A percentile compares a stretch with the other conserved stretches of the same genome.
These are phyloP conservation scores for Alosa alosa DNA, from an alignment of 2,113 vertebrate species.

Conservation along the genomic window DNA sequence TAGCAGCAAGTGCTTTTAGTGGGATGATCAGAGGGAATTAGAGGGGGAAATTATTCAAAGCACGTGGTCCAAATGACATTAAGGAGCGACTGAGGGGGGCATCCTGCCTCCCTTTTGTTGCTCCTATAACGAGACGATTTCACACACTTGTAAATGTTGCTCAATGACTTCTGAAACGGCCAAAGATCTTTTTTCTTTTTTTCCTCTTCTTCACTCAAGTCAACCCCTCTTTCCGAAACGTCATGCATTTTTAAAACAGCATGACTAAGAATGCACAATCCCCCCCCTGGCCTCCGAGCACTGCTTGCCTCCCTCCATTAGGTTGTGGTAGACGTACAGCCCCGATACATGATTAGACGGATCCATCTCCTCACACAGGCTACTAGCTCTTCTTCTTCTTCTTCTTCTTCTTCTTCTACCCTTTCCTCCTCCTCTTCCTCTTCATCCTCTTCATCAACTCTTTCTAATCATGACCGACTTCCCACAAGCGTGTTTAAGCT, in stretches of 20 bases:
- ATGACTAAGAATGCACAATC: background rate
- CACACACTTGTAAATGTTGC: conserved; percentile 5
- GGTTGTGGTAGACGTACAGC: background rate
- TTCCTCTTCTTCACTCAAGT: background rate
- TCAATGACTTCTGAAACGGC: background rate
- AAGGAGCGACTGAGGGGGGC: background rate
- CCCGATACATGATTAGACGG: conserved; percentile 24
- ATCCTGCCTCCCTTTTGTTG: background rate
- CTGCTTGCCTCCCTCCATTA: background rate
- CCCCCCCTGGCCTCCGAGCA: background rate
- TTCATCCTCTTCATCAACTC: background rate
- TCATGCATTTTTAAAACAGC: conserved; percentile 4
- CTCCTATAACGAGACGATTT: background rate
- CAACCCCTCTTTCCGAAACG: background rate
- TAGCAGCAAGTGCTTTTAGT: background rate
- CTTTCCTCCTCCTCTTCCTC: background rate
- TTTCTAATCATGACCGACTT: conserved; percentile 8
- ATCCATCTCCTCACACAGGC: background rate
- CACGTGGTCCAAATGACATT: background rate
- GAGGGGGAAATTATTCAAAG: background rate
- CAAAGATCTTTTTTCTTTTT: background rate
- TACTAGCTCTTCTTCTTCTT: background rate
- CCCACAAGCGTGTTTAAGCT: conserved; percentile 35
- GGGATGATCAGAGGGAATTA: background rate
- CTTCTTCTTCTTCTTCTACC: background rate